phyloP scores from a whole-genome alignment of 2,888 invertebrate species.

The Malthinus flaveolus region DNA sequence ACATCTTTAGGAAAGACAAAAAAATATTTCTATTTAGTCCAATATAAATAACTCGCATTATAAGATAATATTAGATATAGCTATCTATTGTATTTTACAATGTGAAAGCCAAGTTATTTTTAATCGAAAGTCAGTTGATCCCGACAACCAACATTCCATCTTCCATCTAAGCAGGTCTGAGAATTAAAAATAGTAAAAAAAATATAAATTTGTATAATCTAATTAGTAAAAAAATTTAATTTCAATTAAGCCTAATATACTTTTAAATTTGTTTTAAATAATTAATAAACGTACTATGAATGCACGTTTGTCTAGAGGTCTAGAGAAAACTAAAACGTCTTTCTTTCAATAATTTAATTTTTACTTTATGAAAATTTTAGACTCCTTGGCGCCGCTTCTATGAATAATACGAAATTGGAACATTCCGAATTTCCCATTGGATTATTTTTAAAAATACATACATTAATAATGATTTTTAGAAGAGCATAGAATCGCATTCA shows the following conservation, averaged over 20 bases:
- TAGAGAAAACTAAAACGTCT: too few species aligned
- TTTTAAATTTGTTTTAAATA: too few species aligned
- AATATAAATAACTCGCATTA: background rate
- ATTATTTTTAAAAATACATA: background rate
- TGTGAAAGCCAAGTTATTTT: conserved; percentile 4
- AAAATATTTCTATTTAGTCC: too few species aligned
- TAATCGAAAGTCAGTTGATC: conserved; percentile 4
- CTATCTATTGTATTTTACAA: conserved; percentile 6
- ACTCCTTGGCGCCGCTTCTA: conserved; percentile 17
- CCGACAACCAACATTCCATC: conserved; percentile 2
- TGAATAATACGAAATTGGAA: conserved; percentile 13
- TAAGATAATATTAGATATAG: conserved; percentile 5
- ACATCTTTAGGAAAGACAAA: too few species aligned
- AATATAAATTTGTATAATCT: conserved; percentile 1
- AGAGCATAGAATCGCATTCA: too few species aligned
- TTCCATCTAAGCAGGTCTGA: conserved; percentile 2
- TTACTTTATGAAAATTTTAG: conserved; percentile 13
- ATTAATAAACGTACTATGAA: too few species aligned
- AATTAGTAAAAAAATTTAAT: background rate
- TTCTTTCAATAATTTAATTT: too few species aligned
- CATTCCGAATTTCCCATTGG: background rate
- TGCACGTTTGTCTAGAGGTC: too few species aligned
- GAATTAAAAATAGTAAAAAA: conserved; percentile 17
- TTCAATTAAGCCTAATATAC: too few species aligned
- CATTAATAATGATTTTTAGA: too few species aligned